Evolutionary conservation across 2,888 invertebrate genomes (phyloP).

Genomic region (Trisateles emortualis): DNA sequence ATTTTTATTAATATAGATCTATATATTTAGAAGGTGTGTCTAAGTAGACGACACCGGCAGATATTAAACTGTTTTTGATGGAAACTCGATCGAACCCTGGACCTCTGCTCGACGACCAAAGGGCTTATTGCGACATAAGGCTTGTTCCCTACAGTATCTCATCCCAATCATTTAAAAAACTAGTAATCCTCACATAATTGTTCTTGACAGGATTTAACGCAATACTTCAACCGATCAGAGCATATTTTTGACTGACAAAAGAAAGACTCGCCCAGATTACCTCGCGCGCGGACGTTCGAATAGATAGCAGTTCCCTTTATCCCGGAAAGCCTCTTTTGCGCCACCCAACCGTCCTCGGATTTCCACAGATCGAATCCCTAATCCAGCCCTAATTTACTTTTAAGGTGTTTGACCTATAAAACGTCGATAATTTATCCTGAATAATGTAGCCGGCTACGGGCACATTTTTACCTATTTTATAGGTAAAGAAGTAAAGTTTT

Average conservation of each 20-base stretch:
- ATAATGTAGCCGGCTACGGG: conserved; percentile 17
- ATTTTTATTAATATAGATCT: no score
- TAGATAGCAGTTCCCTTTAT: conserved; percentile 22
- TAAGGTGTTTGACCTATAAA: conserved; percentile 36
- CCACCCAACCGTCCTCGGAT: conserved; percentile 29
- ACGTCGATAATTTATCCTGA: conserved; percentile 36
- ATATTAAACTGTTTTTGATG: no score
- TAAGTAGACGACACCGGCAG: no score
- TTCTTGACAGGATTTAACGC: conserved; percentile 35
- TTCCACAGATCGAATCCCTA: conserved; percentile 45
- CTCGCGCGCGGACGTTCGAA: conserved; percentile 8
- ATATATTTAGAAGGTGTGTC: no score
- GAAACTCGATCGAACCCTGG: no score
- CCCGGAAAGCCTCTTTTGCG: conserved; percentile 13
- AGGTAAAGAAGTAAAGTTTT: no score
- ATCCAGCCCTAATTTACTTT: conserved; percentile 52
- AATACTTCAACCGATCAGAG: conserved; percentile 33
- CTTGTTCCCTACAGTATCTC: no score
- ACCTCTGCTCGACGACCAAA: no score
- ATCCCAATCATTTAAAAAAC: no score
- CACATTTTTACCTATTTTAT: no score
- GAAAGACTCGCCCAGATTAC: conserved; percentile 44
- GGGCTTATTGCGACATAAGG: no score
- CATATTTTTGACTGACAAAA: conserved; percentile 46
- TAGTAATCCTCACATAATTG: conserved; percentile 8